Evolutionary conservation across 2,888 invertebrate genomes (phyloP), one percentile per base, ranked within the genome.

Genomic region (Cerceris ruficornis): DNA sequence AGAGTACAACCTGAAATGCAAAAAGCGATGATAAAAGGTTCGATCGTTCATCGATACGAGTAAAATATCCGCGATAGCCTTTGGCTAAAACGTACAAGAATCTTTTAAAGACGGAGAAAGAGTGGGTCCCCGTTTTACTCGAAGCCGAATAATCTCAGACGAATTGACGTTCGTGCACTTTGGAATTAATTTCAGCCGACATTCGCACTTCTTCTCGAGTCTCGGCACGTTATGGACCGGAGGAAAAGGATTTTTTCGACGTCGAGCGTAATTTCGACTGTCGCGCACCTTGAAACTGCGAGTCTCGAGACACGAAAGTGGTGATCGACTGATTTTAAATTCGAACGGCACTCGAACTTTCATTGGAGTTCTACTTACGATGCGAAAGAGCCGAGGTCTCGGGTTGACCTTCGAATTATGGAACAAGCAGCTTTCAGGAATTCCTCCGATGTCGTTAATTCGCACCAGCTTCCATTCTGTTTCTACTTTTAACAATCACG

Each of bases 91-190:
- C 9, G 14, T 9, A 39, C 11, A 57, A 41, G 42, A 42, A 15
- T 46, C 28, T 61, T 17, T 7, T 11, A 46, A 13, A 61, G 17
- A 49, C 7, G 11, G 17, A 60, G 46, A 17, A 46, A 46, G 60
- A 60, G 60, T 50, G n/a, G 50, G 50, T 50, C 50, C 50, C 50
- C 50, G 50, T 50, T 50, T 46, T 50, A 28, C n/a, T 13, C n/a
- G 50, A 5, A 50, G 50, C 52, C 15, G 13, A 54, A 15, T 14
- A 15, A 62, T 62, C 50, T 17, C 58, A 15, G 8, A 46, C 39
- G 17, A 60, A 67, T 60, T 46, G 66, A 66, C 55, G 39, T 65
- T 59, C 59, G 58, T 39, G 46, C n/a, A n/a, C 46, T 55, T 46
- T 13, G 4, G 28, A 52, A 66, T 42, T 62, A 50, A 11, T 54